Base-by-base conservation (phyloP, 2,888 invertebrate genomes). In the Drosophila nr. fundita region DNA sequence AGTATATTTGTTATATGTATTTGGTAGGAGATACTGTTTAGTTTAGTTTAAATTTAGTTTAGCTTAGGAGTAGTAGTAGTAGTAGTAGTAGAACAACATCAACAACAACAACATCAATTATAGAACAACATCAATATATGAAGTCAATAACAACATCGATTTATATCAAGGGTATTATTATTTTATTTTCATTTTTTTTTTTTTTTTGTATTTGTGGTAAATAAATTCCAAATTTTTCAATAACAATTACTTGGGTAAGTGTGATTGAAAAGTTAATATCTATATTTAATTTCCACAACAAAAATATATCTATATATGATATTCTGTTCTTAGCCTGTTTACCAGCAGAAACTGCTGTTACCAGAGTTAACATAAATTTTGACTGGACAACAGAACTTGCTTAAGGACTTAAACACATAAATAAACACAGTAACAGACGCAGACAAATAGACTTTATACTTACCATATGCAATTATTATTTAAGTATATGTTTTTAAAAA, bases 81-180 rank as follows among this genome's bases (percentile, higher is more conserved):
- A 80, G 80, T 79, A 72, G 84, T 76, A 84, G 83, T 71, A 80
- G 78, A 74, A 72, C 76, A 70, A 84, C 74, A 77, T 85, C 83
- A 89, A 87, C 85, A 88, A 81, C 87, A 86, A 87, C 82, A 83
- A 76, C 82, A 83, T 85, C 77, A 82, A 91, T 74, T 86, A 83
- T 84, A 81, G 82, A 84, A 82, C 83, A 87, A 91, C 90, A 91
- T 89, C 82, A 80, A 90, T 88, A 87, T 80, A 84, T 89, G 90
- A 82, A 89, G 88, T 90, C 87, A 89, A 81, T 85, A 90, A 89
- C 88, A 90, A 85, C 87, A 90, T 89, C 71, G 75, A 89, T 79
- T 89, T 81, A 86, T 82, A 77, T 74, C 74, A 78, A 81, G 60
- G 59, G 49, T 70, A 72, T 80, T 76, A 75, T 63, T 50, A 32